A percentile compares a stretch with the other conserved stretches of the same genome.
Evolutionary conservation across 1,140 invertebrate species (phyloP).

Genomic region (Popillia japonica): DNA sequence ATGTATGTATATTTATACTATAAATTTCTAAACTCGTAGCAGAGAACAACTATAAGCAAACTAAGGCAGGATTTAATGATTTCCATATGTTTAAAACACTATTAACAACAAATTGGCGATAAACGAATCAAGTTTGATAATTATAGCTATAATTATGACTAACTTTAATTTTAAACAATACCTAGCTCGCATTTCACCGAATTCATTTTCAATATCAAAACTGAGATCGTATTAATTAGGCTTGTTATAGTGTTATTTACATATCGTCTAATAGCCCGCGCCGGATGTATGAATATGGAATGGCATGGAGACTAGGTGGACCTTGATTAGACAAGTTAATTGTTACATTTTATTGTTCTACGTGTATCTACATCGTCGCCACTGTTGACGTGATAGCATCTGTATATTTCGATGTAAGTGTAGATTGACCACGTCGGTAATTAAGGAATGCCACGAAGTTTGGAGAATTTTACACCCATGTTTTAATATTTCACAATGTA

Average conservation of each 20-base stretch:
- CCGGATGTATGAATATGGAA: conserved; percentile 5
- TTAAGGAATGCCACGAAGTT: not conserved
- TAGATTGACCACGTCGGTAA: not conserved
- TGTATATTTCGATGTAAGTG: not conserved
- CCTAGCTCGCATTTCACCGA: not conserved
- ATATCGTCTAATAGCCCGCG: not conserved
- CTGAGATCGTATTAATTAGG: not conserved
- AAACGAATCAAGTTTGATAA: too few relatives aligned
- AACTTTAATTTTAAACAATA: not conserved
- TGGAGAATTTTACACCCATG: not conserved
- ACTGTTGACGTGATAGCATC: not conserved
- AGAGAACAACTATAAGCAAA: too few relatives aligned
- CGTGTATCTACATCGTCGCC: not conserved
- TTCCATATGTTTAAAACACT: too few relatives aligned
- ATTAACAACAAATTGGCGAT: too few relatives aligned
- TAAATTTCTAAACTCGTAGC: too few relatives aligned
- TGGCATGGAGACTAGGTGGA: not conserved
- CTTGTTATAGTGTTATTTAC: conserved; percentile 6
- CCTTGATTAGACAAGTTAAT: conserved; percentile 6
- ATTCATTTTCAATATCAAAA: not conserved
- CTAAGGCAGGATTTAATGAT: too few relatives aligned
- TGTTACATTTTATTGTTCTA: not conserved
- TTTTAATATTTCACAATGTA: not conserved
- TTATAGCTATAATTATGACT: too few relatives aligned
- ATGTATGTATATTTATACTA: too few relatives aligned